These are phyloP conservation scores for Kuschelorhynchus macadamiae DNA, from an alignment of 2,888 invertebrate genomes.

Conservation along the genomic window DNA sequence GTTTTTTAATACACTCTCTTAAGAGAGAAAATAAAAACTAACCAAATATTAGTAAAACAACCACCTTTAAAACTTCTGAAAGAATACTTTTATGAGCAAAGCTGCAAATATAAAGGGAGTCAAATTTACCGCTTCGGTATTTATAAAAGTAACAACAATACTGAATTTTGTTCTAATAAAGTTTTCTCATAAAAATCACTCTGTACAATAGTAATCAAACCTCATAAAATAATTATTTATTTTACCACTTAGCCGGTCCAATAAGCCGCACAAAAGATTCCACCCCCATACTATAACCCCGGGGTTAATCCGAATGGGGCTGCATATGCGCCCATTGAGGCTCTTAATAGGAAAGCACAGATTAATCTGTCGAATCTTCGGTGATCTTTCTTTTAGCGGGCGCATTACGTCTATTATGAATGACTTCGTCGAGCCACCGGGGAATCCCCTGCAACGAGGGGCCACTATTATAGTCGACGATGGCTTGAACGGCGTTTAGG, in stretches of 20 bases:
- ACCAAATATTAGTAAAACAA: no score
- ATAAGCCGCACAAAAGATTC: slow-evolving; percentile 37
- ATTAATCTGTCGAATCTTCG: slow-evolving; percentile 66
- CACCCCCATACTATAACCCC: slow-evolving; percentile 27
- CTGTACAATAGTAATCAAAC: slow-evolving; percentile 14
- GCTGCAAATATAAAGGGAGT: no score
- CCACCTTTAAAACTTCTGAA: no score
- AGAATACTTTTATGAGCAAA: no score
- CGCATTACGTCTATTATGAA: slow-evolving; percentile 62
- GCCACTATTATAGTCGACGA: slow-evolving; percentile 10
- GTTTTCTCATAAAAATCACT: no score
- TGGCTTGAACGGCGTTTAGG: slow-evolving; percentile 1
- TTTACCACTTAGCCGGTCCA: slow-evolving; percentile 45
- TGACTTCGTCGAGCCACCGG: slow-evolving; percentile 59
- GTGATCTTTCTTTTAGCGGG: slow-evolving; percentile 66
- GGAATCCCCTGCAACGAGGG: slow-evolving; percentile 45
- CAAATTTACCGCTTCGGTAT: no score
- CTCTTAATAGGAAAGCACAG: slow-evolving; percentile 67
- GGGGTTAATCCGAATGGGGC: slow-evolving; percentile 59
- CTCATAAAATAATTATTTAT: slow-evolving; percentile 47
- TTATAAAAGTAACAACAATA: no score
- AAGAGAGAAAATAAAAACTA: no score
- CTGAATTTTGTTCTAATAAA: no score
- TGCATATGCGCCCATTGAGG: slow-evolving; percentile 64
- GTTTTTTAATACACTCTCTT: no score